Conservation (phyloP, 2,888 invertebrate genomes). For the Argyra leucocephala region DNA sequence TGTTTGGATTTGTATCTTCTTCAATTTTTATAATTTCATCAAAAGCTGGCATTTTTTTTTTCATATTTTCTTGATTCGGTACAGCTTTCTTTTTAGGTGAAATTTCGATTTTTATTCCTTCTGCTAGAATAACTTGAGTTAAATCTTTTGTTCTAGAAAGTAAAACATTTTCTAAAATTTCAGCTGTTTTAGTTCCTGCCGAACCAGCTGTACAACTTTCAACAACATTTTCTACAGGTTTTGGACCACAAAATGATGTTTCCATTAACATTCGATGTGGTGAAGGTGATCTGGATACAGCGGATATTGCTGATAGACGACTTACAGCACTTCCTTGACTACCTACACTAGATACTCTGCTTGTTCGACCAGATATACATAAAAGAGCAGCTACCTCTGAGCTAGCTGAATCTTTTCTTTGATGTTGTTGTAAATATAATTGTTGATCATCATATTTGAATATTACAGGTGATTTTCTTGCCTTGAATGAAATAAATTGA, state of each 20-base stretch:
- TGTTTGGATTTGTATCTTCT: constrained; percentile 21
- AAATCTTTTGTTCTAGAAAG: constrained; percentile 56
- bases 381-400: constrained; percentile 68
- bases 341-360: constrained; percentile 71
- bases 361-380: constrained; percentile 68
- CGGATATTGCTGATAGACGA: constrained; percentile 49
- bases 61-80: constrained; percentile 31
- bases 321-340: constrained; percentile 62
- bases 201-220: constrained; percentile 46
- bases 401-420: constrained; percentile 63
- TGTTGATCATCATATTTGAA: constrained; percentile 45
- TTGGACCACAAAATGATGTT: constrained; percentile 83
- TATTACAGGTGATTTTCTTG: constrained; percentile 42
- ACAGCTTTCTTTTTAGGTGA: constrained; percentile 31
- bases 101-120: constrained; percentile 49
- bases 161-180: constrained; percentile 49
- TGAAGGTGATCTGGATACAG: constrained; percentile 64
- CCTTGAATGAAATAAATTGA: neutral
- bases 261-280: constrained; percentile 85
- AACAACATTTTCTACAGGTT: constrained; percentile 52
- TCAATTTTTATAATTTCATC: constrained; percentile 16
- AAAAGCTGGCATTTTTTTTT: constrained; percentile 20
- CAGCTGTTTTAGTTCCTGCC: constrained; percentile 46
- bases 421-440: constrained; percentile 49
- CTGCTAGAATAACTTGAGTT: constrained; percentile 54